A percentile compares a stretch with the other conserved stretches of the same genome.
Conservation (phyloP, 2,888 invertebrate genomes). For the Pseudococcus viburni region DNA sequence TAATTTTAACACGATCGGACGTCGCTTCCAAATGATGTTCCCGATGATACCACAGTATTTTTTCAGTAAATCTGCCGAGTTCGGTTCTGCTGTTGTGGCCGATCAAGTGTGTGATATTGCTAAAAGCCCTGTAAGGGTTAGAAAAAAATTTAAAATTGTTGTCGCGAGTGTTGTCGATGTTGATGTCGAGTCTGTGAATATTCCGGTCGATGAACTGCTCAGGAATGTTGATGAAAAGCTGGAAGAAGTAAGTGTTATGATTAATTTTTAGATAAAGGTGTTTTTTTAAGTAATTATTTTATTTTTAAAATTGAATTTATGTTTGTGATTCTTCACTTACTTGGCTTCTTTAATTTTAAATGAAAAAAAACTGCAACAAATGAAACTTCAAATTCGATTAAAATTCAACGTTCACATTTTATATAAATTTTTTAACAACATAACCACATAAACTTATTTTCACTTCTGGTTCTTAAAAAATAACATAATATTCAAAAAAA, state of each 20-base stretch:
- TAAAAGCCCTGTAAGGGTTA: not conserved
- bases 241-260: not conserved
- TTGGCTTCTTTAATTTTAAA: not conserved
- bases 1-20: constrained; percentile 52
- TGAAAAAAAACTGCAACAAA: not conserved
- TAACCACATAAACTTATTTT: too few species aligned
- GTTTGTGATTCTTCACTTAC: not conserved
- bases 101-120: constrained; percentile 4
- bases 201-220: constrained; percentile 23
- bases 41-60: constrained; percentile 68
- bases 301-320: not conserved
- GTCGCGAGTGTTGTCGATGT: constrained; percentile 48
- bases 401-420: not conserved
- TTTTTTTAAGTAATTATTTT: not conserved
- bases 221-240: not conserved
- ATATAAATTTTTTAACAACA: too few species aligned
- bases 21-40: constrained; percentile 67
- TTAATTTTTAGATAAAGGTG: not conserved
- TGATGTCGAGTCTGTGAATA: constrained; percentile 42
- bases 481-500: too few species aligned
- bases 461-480: too few species aligned
- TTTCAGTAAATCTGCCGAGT: not conserved
- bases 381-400: not conserved
- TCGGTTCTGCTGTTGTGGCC: not conserved
- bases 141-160: constrained; percentile 43